Evolutionary conservation across 2,113 vertebrate species (phyloP), one percentile per base, ranked within the genome.

Genomic region (Apistogramma diplotaenia): DNA sequence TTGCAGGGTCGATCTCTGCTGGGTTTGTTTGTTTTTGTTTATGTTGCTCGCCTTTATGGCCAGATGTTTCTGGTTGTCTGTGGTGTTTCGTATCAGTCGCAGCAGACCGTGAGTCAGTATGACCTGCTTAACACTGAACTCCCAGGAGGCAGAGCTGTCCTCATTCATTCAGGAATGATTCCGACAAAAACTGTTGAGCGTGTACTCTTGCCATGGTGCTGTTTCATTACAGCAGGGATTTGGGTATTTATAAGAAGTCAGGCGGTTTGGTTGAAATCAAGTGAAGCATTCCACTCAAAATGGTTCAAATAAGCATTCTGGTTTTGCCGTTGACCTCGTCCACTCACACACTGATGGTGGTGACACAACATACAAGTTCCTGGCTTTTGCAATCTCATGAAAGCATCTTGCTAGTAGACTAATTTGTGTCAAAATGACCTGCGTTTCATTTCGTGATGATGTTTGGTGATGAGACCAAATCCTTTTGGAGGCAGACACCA

Each of bases 51-150:
- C 21, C 83, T 76, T 84, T 33, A 81, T n/a, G 67, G 80, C 59
- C 90, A 91, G 79, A 88, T 83, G 85, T 90, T 87, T 86, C 56
- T 78, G 84, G 55, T 89, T 65, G 81, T 85, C 83, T n/a, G 0
- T 70, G 75, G 83, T 59, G 79, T 72, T 89, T 82, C 78, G 76
- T 79, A 82, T 82, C 61, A 53, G 59, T 71, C 51, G 10, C 25
- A 43, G 67, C 61, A 72, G 85, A 77, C 67, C 58, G 5, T 84
- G 83, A 88, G 79, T 86, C 89, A 76, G 76, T 23, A 10, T 76
- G 83, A 82, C 79, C 76, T 11, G 61, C 49, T 79, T 62, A 35
- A 65, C 70, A 12, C 49, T 15, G 1, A 75, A 46, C 33, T 18
- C 79, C 35, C 76, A 56, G 1, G 1, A 19, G 61, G 46, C 31